Percentiles rank a stretch among this genome's conserved stretches.
Conservation (phyloP, 2,888 invertebrate species). For the Pandemis cinnamomeana region DNA sequence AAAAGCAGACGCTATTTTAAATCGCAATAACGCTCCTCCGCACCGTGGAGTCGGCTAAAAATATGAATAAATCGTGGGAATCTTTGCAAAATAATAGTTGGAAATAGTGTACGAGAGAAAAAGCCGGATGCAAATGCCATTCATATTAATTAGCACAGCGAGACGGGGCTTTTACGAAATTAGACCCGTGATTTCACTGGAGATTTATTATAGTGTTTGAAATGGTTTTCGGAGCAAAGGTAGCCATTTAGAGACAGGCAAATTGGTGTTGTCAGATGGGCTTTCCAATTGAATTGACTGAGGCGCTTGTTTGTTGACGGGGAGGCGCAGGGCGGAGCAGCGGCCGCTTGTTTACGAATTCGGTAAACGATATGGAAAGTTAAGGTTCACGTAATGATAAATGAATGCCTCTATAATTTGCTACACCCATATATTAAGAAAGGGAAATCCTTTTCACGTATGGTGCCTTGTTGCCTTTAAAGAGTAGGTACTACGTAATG, state of each 20-base stretch:
- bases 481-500: too few species aligned
- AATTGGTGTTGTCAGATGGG: slow-evolving; percentile 79
- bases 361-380: slow-evolving; percentile 51
- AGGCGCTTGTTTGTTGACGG: slow-evolving; percentile 68
- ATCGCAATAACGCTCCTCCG: slow-evolving; percentile 71
- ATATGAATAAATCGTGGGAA: slow-evolving; percentile 82
- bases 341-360: slow-evolving; percentile 62
- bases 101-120: slow-evolving; percentile 83
- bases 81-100: slow-evolving; percentile 85
- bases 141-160: slow-evolving; percentile 85
- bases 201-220: slow-evolving; percentile 84
- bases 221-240: slow-evolving; percentile 81
- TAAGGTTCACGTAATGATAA: slow-evolving; percentile 6
- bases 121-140: slow-evolving; percentile 85
- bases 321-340: slow-evolving; percentile 55
- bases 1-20: slow-evolving; percentile 73
- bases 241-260: slow-evolving; percentile 79
- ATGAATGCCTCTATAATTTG: slow-evolving; percentile 1
- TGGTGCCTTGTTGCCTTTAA: neutral
- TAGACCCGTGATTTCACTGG: slow-evolving; percentile 82
- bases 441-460: neutral
- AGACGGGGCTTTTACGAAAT: slow-evolving; percentile 85
- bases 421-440: neutral
- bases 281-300: slow-evolving; percentile 80
- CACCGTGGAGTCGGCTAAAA: slow-evolving; percentile 75